These are phyloP conservation scores for Tinea pellionella DNA, from an alignment of 2,888 invertebrate species.

Conservation along the genomic window DNA sequence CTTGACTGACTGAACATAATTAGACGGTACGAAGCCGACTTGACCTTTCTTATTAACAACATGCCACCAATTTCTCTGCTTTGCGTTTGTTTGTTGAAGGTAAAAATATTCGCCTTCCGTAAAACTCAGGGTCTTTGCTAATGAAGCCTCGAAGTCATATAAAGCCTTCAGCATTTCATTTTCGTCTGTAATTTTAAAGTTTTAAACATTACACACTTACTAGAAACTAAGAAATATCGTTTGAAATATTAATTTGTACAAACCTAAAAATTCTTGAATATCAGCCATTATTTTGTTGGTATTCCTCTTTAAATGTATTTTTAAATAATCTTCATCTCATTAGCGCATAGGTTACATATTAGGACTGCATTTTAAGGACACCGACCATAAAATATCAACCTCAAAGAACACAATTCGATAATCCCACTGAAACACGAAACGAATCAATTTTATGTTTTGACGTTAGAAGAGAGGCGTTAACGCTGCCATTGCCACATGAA, in stretches of 20 bases:
- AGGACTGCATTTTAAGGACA: conserved; percentile 7
- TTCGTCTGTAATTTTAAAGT: conserved; percentile 63
- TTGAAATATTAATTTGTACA: conserved; percentile 7
- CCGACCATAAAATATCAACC: conserved; percentile 18
- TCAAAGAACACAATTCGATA: conserved; percentile 17
- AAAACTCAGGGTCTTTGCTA: conserved; percentile 86
- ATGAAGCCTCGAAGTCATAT: conserved; percentile 86
- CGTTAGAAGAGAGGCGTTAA: neutral
- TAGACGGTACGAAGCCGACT: conserved; percentile 87
- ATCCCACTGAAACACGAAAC: too few species aligned
- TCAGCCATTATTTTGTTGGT: conserved; percentile 35
- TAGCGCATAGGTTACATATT: neutral
- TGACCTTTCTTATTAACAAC: conserved; percentile 85
- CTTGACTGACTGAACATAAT: conserved; percentile 84
- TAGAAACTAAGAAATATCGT: neutral
- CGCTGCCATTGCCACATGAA: neutral
- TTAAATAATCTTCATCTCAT: too few species aligned
- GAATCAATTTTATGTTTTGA: conserved; percentile 21
- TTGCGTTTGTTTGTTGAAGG: conserved; percentile 81
- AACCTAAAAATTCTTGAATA: conserved; percentile 28
- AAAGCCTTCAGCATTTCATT: conserved; percentile 86
- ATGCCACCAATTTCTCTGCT: conserved; percentile 90
- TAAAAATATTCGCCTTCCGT: conserved; percentile 84
- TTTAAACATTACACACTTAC: neutral
- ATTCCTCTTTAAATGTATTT: neutral